Conservation (phyloP, 2,113 vertebrate genomes). For the Cyphomyrus discorhynchus region DNA sequence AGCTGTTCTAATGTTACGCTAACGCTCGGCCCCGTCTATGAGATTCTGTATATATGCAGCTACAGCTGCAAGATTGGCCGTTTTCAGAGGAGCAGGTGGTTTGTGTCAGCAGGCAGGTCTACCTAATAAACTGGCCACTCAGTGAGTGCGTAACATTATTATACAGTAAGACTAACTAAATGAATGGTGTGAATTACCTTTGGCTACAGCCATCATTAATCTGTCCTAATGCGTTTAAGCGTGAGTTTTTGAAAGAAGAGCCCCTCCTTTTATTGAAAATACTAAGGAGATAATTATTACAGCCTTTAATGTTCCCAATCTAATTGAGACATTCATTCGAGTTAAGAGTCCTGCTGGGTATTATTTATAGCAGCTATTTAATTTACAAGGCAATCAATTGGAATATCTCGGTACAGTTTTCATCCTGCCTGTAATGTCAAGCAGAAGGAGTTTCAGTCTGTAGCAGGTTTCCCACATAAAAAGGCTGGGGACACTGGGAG, state of each 20-base stretch:
- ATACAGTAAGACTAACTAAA: background rate
- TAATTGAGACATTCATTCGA: slow-evolving; percentile 14
- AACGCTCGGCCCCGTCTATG: background rate
- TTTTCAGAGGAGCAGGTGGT: background rate
- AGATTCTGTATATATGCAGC: background rate
- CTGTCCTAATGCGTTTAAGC: background rate
- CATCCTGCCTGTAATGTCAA: background rate
- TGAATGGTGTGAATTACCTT: background rate
- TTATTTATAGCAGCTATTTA: slow-evolving; percentile 15
- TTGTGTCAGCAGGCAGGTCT: background rate
- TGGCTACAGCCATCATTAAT: background rate
- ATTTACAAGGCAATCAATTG: slow-evolving; percentile 15
- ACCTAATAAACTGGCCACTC: background rate
- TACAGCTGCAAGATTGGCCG: background rate
- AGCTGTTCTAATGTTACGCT: background rate
- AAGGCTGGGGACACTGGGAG: background rate
- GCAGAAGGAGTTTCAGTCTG: background rate
- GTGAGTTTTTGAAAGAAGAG: background rate
- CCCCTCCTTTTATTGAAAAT: slow-evolving; percentile 11
- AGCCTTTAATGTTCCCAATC: slow-evolving; percentile 10
- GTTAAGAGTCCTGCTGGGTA: background rate
- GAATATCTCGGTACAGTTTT: background rate
- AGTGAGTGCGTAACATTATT: background rate
- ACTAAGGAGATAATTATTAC: slow-evolving; percentile 11
- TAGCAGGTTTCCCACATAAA: background rate